Evolutionary conservation across 2,113 vertebrate genomes (phyloP), one percentile per base, ranked within the genome.

Genomic region (Thinocorus orbignyianus): DNA sequence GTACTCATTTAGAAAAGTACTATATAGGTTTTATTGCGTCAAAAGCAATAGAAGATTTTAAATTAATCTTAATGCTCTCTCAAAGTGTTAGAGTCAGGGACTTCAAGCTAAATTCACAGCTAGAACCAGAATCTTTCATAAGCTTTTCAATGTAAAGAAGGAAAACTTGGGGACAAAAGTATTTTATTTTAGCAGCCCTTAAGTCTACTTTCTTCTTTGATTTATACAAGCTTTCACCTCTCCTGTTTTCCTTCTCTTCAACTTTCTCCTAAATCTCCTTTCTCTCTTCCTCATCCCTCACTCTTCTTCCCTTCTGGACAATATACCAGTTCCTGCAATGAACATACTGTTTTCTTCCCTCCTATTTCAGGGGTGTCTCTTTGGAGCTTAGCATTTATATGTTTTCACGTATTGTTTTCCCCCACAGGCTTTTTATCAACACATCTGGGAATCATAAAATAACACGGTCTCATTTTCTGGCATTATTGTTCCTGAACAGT

Each of bases 1-100:
- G 57, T 87, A 69, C 91, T 96, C 93, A 96, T 94, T 97, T 97
- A 92, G 58, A 57, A 95, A 97, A 96, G 90, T 76, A 58, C 61
- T 83, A 46, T 64, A 62, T 68, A 39, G n/a, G 73, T 93, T 98
- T 97, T 96, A 96, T 94, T 95, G 90, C 86, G 95, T 94, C 90
- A 94, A 93, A 85, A 92, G 57, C 86, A 97, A 95, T 92, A 90
- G 96, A 96, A 93, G 26, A 90, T 88, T 91, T 96, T 72, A 96
- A 97, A 94, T 91, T 42, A 97, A 95, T 78, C 60, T 74, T 73
- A 95, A 95, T 54, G 66, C 9, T 92, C 70, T 90, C 48, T 88
- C 77, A 52, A 73, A 90, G 74, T 73, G 66, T 54, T 81, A 64
- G 58, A 93, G 64, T 41, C 41, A 46, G 81, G 73, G 57, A 78